Evolutionary conservation across 2,113 vertebrate genomes (phyloP).

Genomic region (Eidolon helvum): DNA sequence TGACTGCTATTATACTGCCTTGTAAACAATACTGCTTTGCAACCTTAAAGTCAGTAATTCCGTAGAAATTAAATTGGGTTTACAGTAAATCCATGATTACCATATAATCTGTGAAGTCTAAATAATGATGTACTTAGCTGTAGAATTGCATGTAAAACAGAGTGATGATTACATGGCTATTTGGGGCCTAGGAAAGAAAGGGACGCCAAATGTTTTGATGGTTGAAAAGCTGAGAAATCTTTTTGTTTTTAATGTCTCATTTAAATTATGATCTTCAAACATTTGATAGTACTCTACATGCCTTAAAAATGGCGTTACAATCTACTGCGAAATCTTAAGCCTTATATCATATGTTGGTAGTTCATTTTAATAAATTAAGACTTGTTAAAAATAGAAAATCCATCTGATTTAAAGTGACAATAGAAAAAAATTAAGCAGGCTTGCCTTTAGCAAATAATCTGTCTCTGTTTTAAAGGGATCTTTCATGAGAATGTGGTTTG

Average conservation of each 20-base stretch:
- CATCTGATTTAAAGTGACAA: constrained; percentile 50
- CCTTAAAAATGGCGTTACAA: constrained; percentile 40
- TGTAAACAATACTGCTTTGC: constrained; percentile 62
- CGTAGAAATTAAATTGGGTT: constrained; percentile 70
- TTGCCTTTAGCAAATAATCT: constrained; percentile 53
- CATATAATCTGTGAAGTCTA: constrained; percentile 62
- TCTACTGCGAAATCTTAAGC: constrained; percentile 3
- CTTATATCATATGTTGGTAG: constrained; percentile 14
- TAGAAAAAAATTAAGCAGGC: not conserved
- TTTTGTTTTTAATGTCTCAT: constrained; percentile 55
- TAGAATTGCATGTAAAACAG: constrained; percentile 64
- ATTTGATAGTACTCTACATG: constrained; percentile 3
- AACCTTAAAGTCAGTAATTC: constrained; percentile 72
- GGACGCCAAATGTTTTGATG: constrained; percentile 48
- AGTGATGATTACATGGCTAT: constrained; percentile 54
- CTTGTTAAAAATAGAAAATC: constrained; percentile 58
- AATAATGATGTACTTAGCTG: constrained; percentile 63
- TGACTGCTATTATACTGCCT: constrained; percentile 34
- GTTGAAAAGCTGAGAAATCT: constrained; percentile 43
- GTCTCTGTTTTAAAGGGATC: not conserved
- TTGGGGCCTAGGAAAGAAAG: constrained; percentile 51
- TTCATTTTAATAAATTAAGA: constrained; percentile 49
- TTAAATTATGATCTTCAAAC: constrained; percentile 59
- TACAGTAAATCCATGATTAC: constrained; percentile 74
- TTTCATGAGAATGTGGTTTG: not conserved